Percentiles rank a stretch among this genome's conserved stretches.
Evolutionary conservation across 2,797 vertebrate genomes (phyloP).

Genomic region (Anas georgica): DNA sequence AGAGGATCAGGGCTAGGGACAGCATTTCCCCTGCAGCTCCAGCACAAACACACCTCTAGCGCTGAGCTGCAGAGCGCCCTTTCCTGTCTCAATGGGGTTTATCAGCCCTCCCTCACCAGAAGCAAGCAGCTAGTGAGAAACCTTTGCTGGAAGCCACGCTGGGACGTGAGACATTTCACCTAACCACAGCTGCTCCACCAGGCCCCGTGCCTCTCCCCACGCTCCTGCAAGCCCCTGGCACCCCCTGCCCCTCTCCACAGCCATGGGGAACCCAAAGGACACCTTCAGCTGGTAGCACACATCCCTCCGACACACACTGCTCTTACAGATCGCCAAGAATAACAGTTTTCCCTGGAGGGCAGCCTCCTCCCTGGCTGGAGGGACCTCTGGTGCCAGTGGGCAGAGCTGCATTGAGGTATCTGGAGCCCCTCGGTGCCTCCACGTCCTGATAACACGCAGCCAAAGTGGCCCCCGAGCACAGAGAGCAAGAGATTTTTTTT

Average conservation of each 20-base stretch:
- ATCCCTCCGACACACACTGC: background rate
- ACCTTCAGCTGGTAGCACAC: background rate
- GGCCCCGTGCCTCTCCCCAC: rapidly evolving
- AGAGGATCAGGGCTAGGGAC: rapidly evolving
- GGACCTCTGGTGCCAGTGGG: rapidly evolving
- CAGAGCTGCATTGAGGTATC: background rate
- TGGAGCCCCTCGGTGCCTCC: background rate
- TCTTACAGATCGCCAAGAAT: background rate
- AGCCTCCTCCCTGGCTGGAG: background rate
- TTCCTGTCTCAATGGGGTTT: background rate
- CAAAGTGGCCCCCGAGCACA: background rate
- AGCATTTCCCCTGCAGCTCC: background rate
- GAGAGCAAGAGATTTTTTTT: background rate
- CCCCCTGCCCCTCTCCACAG: background rate
- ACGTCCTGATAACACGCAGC: rapidly evolving
- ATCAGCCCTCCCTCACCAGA: background rate
- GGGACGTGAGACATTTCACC: background rate
- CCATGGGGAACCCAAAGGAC: background rate
- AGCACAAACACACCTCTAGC: rapidly evolving
- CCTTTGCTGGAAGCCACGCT: rapidly evolving
- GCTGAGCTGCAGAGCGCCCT: background rate
- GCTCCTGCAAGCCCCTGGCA: background rate
- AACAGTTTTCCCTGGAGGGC: rapidly evolving
- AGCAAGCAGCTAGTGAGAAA: rapidly evolving
- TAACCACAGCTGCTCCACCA: background rate